Base-by-base conservation (phyloP, 2,113 vertebrate genomes). In the Hemiprocne comata region DNA sequence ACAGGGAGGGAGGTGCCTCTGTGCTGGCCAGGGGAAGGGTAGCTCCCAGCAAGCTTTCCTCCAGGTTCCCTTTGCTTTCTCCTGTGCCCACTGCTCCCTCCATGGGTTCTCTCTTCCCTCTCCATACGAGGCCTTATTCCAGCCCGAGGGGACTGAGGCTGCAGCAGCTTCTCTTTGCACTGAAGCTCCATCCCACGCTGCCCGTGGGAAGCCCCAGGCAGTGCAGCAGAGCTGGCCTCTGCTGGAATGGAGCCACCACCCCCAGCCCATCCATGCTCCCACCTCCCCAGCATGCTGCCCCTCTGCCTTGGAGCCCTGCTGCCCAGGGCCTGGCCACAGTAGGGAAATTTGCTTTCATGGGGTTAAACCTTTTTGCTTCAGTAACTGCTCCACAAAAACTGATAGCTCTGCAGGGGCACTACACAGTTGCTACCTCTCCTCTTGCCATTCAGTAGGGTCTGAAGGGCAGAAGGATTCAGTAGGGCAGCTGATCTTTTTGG, bases 181-280 rank as follows among this genome's bases (percentile, higher is more conserved):
- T 75, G 91, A 61, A 5, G 9, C 15, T 44, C 85, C 87, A 36
- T 82, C 78, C 61, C 89, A 3, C 8, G 3, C 78, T 85, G 90
- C 85, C 90, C 1, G 0, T 7, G 3, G 81, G 87, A 70, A 62
- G 60, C 61, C 67, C 76, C 3, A 4, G 75, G 81, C 17, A 0
- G 12, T 79, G 89, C 42, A 1, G 93, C 96, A 96, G 96, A 97
- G 96, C 96, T 89, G 96, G 96, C 42, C 96, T 97, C 95, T 97
- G 96, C 94, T 34, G 5, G 0, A 57, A 50, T 44, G 54, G 78
- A 74, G 62, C 84, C 34, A 7, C 25, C 67, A 11, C 16, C 69
- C 62, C 65, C 60, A 53, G 57, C 81, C 38, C 85, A 44, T 24
- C 92, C 65, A 6, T 4, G 6, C 81, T 83, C 21, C n/a, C 58